Evolutionary conservation across 2,797 vertebrate species (phyloP).

Genomic region (Rhinatrema bivittatum): DNA sequence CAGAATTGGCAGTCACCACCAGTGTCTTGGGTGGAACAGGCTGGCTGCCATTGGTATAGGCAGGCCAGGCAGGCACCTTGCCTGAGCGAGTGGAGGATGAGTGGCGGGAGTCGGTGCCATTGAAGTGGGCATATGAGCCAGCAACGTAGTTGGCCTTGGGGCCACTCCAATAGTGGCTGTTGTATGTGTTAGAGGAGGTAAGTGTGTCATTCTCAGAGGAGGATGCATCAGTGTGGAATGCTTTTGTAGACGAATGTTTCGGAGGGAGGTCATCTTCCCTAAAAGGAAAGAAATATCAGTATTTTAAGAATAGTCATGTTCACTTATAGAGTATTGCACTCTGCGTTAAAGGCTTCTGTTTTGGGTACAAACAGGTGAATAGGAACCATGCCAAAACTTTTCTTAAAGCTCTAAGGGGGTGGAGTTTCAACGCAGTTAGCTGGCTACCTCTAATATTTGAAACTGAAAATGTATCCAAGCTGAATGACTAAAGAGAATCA

Average conservation of each 20-base stretch:
- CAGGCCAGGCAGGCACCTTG: conserved; percentile 42
- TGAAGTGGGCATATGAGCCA: conserved; percentile 83
- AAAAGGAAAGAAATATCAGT: conserved; percentile 20
- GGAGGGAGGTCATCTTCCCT: conserved; percentile 97
- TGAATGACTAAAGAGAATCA: too few species aligned
- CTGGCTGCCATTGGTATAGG: conserved; percentile 82
- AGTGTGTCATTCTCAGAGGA: conserved; percentile 93
- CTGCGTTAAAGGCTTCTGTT: not conserved
- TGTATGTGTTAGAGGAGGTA: conserved; percentile 94
- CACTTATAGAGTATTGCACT: too few species aligned
- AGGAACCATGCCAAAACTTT: too few species aligned
- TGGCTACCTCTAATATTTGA: too few species aligned
- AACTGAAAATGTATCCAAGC: too few species aligned
- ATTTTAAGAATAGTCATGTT: not conserved
- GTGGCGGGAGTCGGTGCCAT: conserved; percentile 72
- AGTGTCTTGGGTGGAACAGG: conserved; percentile 84
- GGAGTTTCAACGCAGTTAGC: too few species aligned
- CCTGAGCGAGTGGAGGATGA: conserved; percentile 66
- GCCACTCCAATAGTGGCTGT: conserved; percentile 92
- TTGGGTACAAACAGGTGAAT: not conserved
- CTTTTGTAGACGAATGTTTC: conserved; percentile 80
- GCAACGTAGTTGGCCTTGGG: conserved; percentile 76
- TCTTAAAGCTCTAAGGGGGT: too few species aligned
- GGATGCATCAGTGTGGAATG: conserved; percentile 84
- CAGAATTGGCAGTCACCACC: conserved; percentile 88